Conservation (phyloP, 2,888 invertebrate genomes). For the Schizaphis graminum region DNA sequence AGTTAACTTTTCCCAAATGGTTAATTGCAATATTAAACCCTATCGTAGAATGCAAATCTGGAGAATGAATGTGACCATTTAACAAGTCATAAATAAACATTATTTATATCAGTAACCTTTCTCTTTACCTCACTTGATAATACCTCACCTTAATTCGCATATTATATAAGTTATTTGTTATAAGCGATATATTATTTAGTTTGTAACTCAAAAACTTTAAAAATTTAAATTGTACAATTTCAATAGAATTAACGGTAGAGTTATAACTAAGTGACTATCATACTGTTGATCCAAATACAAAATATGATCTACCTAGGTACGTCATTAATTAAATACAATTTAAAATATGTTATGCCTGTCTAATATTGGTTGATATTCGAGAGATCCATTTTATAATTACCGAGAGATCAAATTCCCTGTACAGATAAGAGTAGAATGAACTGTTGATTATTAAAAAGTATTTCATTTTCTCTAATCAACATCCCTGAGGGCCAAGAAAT, state of each 20-base stretch:
- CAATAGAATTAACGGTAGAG: not conserved
- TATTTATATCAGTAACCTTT: not conserved
- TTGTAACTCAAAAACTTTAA: not conserved
- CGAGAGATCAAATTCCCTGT: not conserved
- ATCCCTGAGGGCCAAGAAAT: no score
- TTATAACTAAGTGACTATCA: no score
- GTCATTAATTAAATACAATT: not conserved
- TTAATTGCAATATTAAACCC: not conserved
- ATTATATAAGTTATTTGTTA: not conserved
- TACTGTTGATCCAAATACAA: not conserved
- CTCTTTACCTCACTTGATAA: not conserved
- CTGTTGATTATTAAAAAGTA: not conserved
- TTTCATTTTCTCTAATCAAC: not conserved
- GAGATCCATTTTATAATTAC: not conserved
- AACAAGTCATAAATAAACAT: not conserved
- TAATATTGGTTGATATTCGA: not conserved
- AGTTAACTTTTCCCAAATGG: no score
- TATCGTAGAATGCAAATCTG: not conserved
- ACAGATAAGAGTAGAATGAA: not conserved
- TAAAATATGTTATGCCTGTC: not conserved
- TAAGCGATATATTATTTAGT: not conserved
- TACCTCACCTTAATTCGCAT: not conserved
- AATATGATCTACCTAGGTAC: not conserved
- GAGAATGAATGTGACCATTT: no score
- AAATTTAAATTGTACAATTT: not conserved